Base-by-base conservation (phyloP, 2,113 vertebrate genomes). In the Chloropsis hardwickii region DNA sequence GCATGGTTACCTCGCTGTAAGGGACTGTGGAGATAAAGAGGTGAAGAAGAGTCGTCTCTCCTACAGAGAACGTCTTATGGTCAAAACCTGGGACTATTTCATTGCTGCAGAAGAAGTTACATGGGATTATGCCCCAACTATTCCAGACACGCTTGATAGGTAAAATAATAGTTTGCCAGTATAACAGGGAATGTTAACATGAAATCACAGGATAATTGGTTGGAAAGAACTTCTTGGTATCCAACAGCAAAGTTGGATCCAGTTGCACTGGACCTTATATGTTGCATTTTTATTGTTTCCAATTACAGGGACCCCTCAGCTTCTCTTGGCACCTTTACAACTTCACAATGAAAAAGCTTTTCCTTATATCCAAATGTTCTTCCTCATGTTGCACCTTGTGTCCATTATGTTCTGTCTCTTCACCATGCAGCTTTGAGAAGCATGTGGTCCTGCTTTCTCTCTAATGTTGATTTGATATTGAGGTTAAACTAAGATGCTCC, bases 81-180 rank as follows among this genome's bases (percentile, higher is more conserved):
- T 99, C 67, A 98, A 95, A 77, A 97, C 81, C 60, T 99, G 99
- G 99, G 97, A 95, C 3, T 99, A 99, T 92, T 99, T 98, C 94
- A 99, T 99, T 29, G 99, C 99, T 71, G 99, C 99, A 24, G 99
- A 99, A 94, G 99, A 99, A 95, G 50, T 98, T 9, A 86, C 97
- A 14, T 99, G 99, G 99, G 98, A 99, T 97, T 99, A 99, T 14
- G 98, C 98, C 12, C 98, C 98, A 23, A 74, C 72, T 14, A 97
- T 98, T 94, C 98, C 97, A 27, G 86, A 94, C 2, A 98, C 95
- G n/a, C 96, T 98, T 58, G 98, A 99, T 6, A 98, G 97, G 99
- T 99, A 98, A 95, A 95, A 84, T 94, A 33, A 54, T 73, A 33
- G 8, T 77, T 86, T 58, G 17, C 35, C 44, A 62, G 37, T 44